These are phyloP conservation scores for Hydrophis major DNA, from an alignment of 2,797 vertebrate genomes.

Conservation along the genomic window DNA sequence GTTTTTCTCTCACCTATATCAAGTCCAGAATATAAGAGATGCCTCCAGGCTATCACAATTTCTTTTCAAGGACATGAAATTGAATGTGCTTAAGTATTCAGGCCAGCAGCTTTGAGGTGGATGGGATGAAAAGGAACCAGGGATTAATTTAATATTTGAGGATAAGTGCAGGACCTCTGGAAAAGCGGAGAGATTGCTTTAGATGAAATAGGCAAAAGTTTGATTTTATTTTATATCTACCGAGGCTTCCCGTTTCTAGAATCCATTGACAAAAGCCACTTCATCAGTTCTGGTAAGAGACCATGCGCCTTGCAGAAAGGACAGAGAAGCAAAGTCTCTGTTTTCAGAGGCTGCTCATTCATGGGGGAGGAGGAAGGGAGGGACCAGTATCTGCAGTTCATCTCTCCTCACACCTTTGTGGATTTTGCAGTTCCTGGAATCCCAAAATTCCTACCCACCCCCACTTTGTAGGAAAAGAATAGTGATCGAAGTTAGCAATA, in stretches of 20 bases:
- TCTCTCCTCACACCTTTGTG: background rate
- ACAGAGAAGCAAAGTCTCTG: background rate
- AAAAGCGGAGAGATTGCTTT: background rate
- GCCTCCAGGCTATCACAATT: background rate
- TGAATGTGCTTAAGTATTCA: background rate
- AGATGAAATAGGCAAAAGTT: background rate
- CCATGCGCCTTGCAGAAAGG: background rate
- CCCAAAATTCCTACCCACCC: background rate
- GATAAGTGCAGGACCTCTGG: background rate
- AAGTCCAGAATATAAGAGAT: background rate
- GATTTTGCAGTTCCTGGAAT: background rate
- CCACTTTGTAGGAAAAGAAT: background rate
- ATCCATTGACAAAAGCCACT: background rate
- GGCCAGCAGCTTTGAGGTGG: background rate
- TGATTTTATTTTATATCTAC: background rate
- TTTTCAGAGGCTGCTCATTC: background rate
- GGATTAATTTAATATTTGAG: background rate
- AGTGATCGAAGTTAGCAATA: background rate
- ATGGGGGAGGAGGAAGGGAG: background rate
- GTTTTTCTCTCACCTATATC: background rate
- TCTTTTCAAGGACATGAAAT: background rate
- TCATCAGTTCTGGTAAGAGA: background rate
- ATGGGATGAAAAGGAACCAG: background rate
- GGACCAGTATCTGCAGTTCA: background rate
- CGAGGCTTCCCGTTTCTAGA: background rate